Base-by-base conservation (phyloP, 2,888 invertebrate genomes). In the Myathropa florea region DNA sequence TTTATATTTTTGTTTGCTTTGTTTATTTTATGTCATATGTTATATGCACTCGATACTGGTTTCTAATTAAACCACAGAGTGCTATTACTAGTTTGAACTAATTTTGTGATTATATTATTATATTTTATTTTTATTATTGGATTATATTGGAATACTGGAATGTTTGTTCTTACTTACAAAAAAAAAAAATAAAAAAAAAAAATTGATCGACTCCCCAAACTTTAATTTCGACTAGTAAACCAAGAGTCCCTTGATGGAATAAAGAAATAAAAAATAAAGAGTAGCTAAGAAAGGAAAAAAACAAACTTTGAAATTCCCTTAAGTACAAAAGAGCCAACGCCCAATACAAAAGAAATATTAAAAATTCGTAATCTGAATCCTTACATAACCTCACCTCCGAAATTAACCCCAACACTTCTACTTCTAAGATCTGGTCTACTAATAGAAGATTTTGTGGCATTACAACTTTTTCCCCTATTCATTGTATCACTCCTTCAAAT, bases 141-240 rank as follows among this genome's bases (percentile, higher is more conserved):
- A n/a, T n/a, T n/a, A n/a, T n/a, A n/a, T n/a, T n/a, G n/a, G n/a
- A n/a, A n/a, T n/a, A n/a, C n/a, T n/a, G n/a, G n/a, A n/a, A n/a
- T n/a, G n/a, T n/a, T n/a, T n/a, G n/a, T n/a, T n/a, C n/a, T n/a
- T n/a, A n/a, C n/a, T n/a, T n/a, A n/a, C n/a, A n/a, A n/a, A n/a
- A n/a, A n/a, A n/a, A n/a, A n/a, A n/a, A n/a, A n/a, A n/a, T n/a
- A n/a, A n/a, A n/a, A n/a, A n/a, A n/a, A n/a, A n/a, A n/a, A n/a
- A 79, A 76, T 55, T 1, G n/a, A n/a, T n/a, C n/a, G n/a, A 87
- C 80, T 23, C 83, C 83, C 4, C 81, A 82, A 39, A 33, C 60
- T 1, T 10, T 36, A 4, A n/a, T 33, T 10, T 23, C 24, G 0
- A 77, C 21, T 4, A 3, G 23, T 2, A 72, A 23, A 18, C 60